phyloP scores from a whole-genome alignment of 2,113 vertebrate species.

The Prunella fulvescens region DNA sequence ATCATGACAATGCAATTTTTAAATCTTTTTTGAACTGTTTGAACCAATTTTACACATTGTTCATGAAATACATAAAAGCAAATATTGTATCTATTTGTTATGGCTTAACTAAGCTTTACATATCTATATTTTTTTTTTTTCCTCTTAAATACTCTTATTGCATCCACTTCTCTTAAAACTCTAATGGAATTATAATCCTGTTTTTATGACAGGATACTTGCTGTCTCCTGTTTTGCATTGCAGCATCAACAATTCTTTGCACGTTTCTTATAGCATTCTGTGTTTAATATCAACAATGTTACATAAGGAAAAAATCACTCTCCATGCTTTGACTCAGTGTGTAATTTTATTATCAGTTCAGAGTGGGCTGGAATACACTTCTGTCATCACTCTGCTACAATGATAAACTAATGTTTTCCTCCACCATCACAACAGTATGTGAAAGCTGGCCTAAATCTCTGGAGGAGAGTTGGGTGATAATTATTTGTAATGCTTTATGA shows the following conservation, averaged over 20 bases:
- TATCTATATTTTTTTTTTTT: not conserved
- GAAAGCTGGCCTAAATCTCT: not conserved
- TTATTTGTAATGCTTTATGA: not conserved
- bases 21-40: not conserved
- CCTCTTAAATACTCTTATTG: not conserved
- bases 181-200: not conserved
- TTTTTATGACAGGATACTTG: not conserved
- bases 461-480: not conserved
- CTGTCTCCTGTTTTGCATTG: not conserved
- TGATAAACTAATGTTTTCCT: not conserved
- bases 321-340: not conserved
- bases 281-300: not conserved
- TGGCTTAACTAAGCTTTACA: not conserved
- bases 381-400: not conserved
- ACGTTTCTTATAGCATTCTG: not conserved
- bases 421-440: not conserved
- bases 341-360: not conserved
- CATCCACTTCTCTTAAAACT: not conserved
- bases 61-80: not conserved
- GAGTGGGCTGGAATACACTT: not conserved
- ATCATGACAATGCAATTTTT: not conserved
- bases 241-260: not conserved
- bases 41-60: not conserved
- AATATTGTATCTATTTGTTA: not conserved
- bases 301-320: not conserved